phyloP scores from a whole-genome alignment of 2,113 vertebrate species.

The Rhea americana region DNA sequence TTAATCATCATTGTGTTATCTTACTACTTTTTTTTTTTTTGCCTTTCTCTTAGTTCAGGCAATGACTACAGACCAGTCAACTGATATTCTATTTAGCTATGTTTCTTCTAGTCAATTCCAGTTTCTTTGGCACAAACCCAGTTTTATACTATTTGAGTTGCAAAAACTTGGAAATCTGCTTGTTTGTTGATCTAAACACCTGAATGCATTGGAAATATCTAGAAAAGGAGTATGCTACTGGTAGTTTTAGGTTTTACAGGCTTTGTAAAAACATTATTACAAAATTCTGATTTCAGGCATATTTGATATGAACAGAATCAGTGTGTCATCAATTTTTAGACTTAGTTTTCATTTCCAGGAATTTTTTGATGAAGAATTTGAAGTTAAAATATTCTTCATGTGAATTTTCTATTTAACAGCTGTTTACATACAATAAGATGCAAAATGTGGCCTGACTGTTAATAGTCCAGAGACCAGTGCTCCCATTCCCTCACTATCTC shows the following conservation, averaged over 20 bases:
- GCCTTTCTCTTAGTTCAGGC: neutral
- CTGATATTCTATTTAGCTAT: neutral
- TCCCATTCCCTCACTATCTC: neutral
- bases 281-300: neutral
- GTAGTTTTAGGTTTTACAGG: neutral
- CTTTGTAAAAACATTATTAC: neutral
- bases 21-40: neutral
- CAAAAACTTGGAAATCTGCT: neutral
- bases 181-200: neutral
- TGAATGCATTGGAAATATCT: neutral
- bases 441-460: neutral
- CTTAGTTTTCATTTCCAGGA: neutral
- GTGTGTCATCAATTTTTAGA: neutral
- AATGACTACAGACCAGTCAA: neutral
- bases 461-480: neutral
- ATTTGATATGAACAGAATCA: neutral
- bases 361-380: neutral
- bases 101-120: neutral
- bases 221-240: neutral
- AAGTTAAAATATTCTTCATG: neutral
- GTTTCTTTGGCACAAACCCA: neutral
- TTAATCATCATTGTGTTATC: neutral
- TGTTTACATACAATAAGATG: neutral
- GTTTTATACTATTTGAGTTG: neutral
- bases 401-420: neutral